A percentile compares a stretch with the other conserved stretches of the same genome.
phyloP scores from a whole-genome alignment of 2,888 invertebrate genomes.

The Abscondita cerata region DNA sequence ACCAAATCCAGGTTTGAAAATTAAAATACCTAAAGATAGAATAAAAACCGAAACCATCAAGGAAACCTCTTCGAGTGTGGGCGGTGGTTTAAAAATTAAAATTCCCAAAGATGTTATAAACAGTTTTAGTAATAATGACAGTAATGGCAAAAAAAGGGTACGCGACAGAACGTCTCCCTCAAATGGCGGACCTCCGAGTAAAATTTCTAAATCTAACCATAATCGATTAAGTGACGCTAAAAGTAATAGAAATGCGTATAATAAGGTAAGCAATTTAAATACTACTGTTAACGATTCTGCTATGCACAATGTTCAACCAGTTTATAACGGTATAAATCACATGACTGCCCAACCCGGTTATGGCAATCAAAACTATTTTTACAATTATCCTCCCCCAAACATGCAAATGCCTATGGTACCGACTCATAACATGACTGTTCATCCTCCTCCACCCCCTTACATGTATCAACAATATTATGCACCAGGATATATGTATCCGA shows the following conservation, averaged over 20 bases:
- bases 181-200: constrained; percentile 54
- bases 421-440: constrained; percentile 45
- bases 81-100: constrained; percentile 73
- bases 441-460: constrained; percentile 44
- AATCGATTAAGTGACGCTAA: constrained; percentile 46
- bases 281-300: constrained; percentile 32
- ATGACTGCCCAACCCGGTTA: constrained; percentile 54
- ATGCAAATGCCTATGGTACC: constrained; percentile 39
- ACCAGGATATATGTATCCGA: constrained; percentile 50
- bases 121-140: constrained; percentile 45
- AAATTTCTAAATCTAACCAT: constrained; percentile 49
- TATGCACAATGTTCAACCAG: constrained; percentile 39
- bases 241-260: constrained; percentile 55
- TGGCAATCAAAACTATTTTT: constrained; percentile 35
- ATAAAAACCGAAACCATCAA: constrained; percentile 63
- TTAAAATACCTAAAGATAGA: constrained; percentile 82
- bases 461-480: constrained; percentile 48
- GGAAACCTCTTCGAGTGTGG: constrained; percentile 48
- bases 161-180: constrained; percentile 56
- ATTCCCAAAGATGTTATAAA: constrained; percentile 77
- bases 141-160: constrained; percentile 55
- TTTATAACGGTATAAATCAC: constrained; percentile 52
- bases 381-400: constrained; percentile 45
- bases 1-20: constrained; percentile 66
- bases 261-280: constrained; percentile 41